Base-by-base conservation (phyloP, 2,113 vertebrate species). In the Prietella phreatophila region DNA sequence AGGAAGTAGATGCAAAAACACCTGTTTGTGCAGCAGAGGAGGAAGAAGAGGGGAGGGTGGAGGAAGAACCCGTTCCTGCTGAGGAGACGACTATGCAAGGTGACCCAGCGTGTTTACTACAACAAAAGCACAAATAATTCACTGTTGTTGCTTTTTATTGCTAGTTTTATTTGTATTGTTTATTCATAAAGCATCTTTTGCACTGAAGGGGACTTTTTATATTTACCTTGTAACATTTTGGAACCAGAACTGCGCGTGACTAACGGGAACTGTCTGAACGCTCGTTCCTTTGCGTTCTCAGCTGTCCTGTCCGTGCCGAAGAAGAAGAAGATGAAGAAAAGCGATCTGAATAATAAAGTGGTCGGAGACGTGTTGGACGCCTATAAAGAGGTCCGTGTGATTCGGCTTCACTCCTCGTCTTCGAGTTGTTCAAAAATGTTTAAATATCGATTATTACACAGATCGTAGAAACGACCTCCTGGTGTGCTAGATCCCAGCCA, bases 331-430 rank as follows among this genome's bases (percentile, higher is more conserved):
- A 14, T 85, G 53, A 97, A 95, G 93, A 95, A 98, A 93, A 98
- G 97, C 94, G 97, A 99, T 89, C 91, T 97, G 82, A 97, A 99
- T 92, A 99, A 98, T 90, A 99, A 97, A 91, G 97, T 97, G 90
- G 94, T 96, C 73, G 98, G 98, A 79, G 96, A 98, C 92, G 95
- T 99, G 89, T 93, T 99, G 90, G 97, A 99, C 95, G 98, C 98
- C 90, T 99, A 98, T 91, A 99, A 97, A 94, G 98, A 99, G 97
- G 98, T 99, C 91, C 89, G 95, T 91, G 53, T 47, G 42, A 7
- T 47, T 6, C 7, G 42, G 5, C 42, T 47, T 47, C 42, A 0
- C 6, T 47, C 42, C 42, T 47, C 42, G 7, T 47, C 42, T 47
- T 47, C 42, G 42, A 5, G 42, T 0, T 47, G 42, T 47, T 47